Base-by-base conservation (phyloP, 2,113 vertebrate species). In the Amblyopsis rosae region DNA sequence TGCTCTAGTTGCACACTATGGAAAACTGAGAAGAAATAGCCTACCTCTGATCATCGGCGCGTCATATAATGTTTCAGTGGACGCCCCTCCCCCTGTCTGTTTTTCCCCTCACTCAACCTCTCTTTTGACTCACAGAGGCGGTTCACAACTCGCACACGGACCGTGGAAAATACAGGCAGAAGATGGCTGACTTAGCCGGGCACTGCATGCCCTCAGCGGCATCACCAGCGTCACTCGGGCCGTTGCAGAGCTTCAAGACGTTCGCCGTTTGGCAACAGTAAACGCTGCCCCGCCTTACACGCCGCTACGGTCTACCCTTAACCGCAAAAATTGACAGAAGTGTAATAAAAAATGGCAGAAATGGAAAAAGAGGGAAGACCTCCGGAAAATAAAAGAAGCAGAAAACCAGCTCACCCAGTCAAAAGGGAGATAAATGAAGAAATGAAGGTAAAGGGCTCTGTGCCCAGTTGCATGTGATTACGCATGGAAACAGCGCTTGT, bases 341-440 rank as follows among this genome's bases (percentile, higher is more conserved):
- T 88, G 85, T 87, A 86, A 90, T 88, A 94, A 93, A 94, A 95
- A 93, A 98, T 99, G 97, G 96, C 96, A 96, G 96, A 98, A 93
- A 98, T 95, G 95, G 97, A 98, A 93, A 99, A 98, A 94, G 96
- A 98, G 89, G 96, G 97, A 90, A 98, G 96, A 97, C 96, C 97
- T 88, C 96, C 97, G 78, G 96, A 99, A 98, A 97, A 96, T 94
- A 99, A 99, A 85, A 91, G 97, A 82, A 98, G 96, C 95, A 94
- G 97, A 91, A 96, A 97, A 81, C 94, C 95, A 88, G 95, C 95
- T 72, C 95, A 96, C 92, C 97, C 97, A n/a, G 95, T 99, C 89
- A 98, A 99, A 84, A 93, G 96, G 89, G 97, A 98, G 87, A 99
- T 98, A 89, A 98, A 98, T 77, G 96, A 98, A 83, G 97, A 99